These are phyloP conservation scores for Aurelia aurita DNA, from an alignment of 30 jellyfish, hydroid and myxozoan species.

Conservation along the genomic window DNA sequence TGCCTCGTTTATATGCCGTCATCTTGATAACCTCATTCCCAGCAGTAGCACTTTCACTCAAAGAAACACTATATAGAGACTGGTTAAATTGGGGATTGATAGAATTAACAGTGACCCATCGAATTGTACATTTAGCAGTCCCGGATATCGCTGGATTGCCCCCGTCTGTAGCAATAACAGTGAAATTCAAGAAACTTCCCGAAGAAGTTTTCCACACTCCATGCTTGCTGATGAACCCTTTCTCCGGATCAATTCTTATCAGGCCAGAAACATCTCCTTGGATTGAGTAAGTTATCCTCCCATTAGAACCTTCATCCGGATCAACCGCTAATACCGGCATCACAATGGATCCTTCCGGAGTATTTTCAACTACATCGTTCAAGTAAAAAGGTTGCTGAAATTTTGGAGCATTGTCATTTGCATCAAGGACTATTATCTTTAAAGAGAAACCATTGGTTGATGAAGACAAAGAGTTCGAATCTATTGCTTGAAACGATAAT, in stretches of 20 bases:
- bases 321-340: conserved; percentile 61
- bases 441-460: conserved; percentile 37
- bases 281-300: conserved; percentile 44
- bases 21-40: conserved; percentile 45
- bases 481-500: conserved; percentile 49
- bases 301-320: conserved; percentile 61
- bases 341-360: conserved; percentile 68
- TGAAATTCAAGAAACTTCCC: conserved; percentile 43
- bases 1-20: conserved; percentile 58
- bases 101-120: conserved; percentile 71
- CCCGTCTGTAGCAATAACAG: conserved; percentile 57
- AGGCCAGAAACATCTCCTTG: conserved; percentile 23
- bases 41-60: conserved; percentile 26
- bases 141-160: conserved; percentile 51
- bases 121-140: conserved; percentile 44
- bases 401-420: conserved; percentile 72
- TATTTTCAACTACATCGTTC: conserved; percentile 73
- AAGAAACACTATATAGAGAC: conserved; percentile 23
- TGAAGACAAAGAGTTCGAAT: conserved; percentile 48
- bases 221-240: conserved; percentile 52
- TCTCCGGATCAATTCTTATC: conserved; percentile 43
- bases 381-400: conserved; percentile 41
- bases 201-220: conserved; percentile 55
- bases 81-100: conserved; percentile 52
- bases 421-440: conserved; percentile 42